These are phyloP conservation scores for Leptothorax acervorum DNA, from an alignment of 2,888 invertebrate genomes.

Conservation along the genomic window DNA sequence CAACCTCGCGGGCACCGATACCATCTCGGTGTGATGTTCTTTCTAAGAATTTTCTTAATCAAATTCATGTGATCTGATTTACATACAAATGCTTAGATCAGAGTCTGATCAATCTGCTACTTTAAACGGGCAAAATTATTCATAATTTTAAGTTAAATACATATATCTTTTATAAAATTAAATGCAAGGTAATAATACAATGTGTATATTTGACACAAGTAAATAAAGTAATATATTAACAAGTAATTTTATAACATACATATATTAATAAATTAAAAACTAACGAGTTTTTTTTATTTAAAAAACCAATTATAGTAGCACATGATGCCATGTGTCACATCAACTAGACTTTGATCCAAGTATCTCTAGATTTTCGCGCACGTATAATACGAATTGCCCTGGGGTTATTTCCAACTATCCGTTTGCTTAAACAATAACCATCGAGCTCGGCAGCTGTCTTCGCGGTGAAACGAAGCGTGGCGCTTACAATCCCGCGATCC, in stretches of 20 bases:
- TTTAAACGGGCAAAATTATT: neutral
- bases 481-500: slow-evolving; percentile 1
- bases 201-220: neutral
- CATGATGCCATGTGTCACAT: neutral
- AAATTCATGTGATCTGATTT: slow-evolving; percentile 1
- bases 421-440: slow-evolving; percentile 64
- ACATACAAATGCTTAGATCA: slow-evolving; percentile 3
- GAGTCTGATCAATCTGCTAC: neutral
- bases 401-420: slow-evolving; percentile 65
- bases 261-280: neutral
- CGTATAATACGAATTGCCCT: slow-evolving; percentile 52
- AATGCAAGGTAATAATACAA: neutral
- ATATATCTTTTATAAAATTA: neutral
- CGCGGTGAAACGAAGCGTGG: slow-evolving; percentile 11
- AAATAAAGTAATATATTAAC: neutral
- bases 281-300: neutral
- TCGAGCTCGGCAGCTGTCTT: slow-evolving; percentile 37
- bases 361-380: slow-evolving; percentile 64
- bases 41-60: slow-evolving; percentile 47
- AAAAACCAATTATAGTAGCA: neutral
- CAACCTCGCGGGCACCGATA: slow-evolving; percentile 45
- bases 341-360: slow-evolving; percentile 7
- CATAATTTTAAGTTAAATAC: neutral
- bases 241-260: neutral
- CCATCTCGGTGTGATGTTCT: slow-evolving; percentile 23